phyloP scores from a whole-genome alignment of 2,797 vertebrate species.

The Nyctalus aviator region DNA sequence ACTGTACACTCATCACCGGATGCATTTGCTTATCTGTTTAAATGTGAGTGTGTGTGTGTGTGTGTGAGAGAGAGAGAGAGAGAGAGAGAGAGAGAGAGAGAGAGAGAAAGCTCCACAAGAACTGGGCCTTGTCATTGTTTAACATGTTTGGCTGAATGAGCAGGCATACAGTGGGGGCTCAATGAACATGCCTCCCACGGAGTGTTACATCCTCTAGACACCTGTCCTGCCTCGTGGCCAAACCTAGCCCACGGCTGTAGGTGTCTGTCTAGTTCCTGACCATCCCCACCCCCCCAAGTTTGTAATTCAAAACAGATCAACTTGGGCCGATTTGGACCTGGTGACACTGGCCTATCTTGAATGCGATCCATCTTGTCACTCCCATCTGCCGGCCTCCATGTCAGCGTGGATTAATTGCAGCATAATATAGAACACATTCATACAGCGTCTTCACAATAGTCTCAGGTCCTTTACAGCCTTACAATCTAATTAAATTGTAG shows the following conservation, averaged over 20 bases:
- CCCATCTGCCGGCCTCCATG: conserved; percentile 52
- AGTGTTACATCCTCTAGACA: not conserved
- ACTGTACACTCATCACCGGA: not conserved
- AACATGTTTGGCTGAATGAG: too few relatives aligned
- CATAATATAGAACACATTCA: conserved; percentile 80
- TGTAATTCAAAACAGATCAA: not conserved
- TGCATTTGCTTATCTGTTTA: not conserved
- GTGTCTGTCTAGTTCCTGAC: not conserved
- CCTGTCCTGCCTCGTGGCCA: not conserved
- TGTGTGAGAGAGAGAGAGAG: too few relatives aligned
- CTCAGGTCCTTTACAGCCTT: conserved; percentile 77
- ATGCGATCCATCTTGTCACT: not conserved
- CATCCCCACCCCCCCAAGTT: too few relatives aligned
- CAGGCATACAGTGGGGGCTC: not conserved
- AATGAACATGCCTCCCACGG: not conserved
- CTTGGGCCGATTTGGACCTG: not conserved
- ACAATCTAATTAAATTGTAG: conserved; percentile 84
- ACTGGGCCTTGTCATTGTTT: not conserved
- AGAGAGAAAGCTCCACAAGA: not conserved
- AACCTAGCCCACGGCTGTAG: not conserved
- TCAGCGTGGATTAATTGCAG: conserved; percentile 83
- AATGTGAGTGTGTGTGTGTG: not conserved
- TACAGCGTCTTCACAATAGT: conserved; percentile 77
- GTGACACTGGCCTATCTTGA: not conserved
- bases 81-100: too few relatives aligned